phyloP scores from a whole-genome alignment of 2,888 invertebrate species.

The Campaea margaritaria region DNA sequence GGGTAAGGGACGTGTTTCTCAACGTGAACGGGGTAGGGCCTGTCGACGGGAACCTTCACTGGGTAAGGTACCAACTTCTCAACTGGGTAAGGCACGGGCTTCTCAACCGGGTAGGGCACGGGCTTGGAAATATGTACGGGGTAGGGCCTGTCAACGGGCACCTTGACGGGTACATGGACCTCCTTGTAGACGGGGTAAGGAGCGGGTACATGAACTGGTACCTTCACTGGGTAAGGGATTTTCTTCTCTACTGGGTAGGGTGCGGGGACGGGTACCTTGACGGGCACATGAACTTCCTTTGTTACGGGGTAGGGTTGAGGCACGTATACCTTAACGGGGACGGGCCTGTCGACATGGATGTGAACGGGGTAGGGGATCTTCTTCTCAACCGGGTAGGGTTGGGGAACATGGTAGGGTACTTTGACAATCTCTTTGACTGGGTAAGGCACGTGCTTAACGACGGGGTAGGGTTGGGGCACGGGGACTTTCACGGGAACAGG shows the following conservation, averaged over 20 bases:
- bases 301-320: constrained; percentile 86
- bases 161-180: constrained; percentile 86
- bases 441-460: constrained; percentile 87
- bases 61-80: constrained; percentile 83
- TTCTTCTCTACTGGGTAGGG: constrained; percentile 89
- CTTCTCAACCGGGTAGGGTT: constrained; percentile 89
- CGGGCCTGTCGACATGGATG: constrained; percentile 81
- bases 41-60: constrained; percentile 86
- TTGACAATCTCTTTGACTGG: constrained; percentile 87
- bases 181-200: constrained; percentile 87
- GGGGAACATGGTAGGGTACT: constrained; percentile 87
- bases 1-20: constrained; percentile 80
- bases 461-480: constrained; percentile 89
- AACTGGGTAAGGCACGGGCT: constrained; percentile 80
- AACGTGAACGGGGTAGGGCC: constrained; percentile 80
- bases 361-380: constrained; percentile 84
- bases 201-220: constrained; percentile 86
- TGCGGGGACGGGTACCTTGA: constrained; percentile 88
- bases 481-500: constrained; percentile 87
- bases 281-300: constrained; percentile 87
- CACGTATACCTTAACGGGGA: constrained; percentile 82
- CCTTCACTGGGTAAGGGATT: constrained; percentile 87
- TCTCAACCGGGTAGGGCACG: constrained; percentile 86
- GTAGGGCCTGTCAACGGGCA: constrained; percentile 87
- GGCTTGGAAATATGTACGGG: constrained; percentile 87